phyloP scores from a whole-genome alignment of 2,113 vertebrate genomes.

The Salvelinus namaycush region DNA sequence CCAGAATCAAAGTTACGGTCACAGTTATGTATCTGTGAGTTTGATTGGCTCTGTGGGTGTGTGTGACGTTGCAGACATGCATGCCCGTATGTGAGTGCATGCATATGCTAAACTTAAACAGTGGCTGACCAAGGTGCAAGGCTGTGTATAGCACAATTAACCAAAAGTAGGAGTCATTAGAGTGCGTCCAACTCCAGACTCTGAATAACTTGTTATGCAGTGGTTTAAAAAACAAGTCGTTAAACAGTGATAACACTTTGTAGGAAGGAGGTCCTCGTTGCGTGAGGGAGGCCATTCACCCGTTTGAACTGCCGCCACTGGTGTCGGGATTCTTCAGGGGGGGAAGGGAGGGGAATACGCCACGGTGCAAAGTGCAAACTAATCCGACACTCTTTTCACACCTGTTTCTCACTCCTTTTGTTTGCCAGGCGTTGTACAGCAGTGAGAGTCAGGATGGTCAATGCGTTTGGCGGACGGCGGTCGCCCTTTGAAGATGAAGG shows the following conservation, averaged over 20 bases:
- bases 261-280: conserved; percentile 31
- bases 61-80: conserved; percentile 27
- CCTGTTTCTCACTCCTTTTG: conserved; percentile 69
- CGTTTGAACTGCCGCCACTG: conserved; percentile 38
- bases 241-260: conserved; percentile 64
- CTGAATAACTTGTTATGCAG: conserved; percentile 54
- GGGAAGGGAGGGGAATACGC: conserved; percentile 12
- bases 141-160: too few species aligned
- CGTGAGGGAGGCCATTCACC: conserved; percentile 24
- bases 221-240: conserved; percentile 64
- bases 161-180: too few species aligned
- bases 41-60: not conserved
- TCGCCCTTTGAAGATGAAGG: conserved; percentile 81
- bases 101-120: too few species aligned
- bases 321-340: not conserved
- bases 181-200: conserved; percentile 1
- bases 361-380: conserved; percentile 60
- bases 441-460: not conserved
- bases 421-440: conserved; percentile 64
- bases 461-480: not conserved
- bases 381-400: conserved; percentile 67
- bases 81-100: not conserved
- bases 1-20: not conserved
- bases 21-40: not conserved
- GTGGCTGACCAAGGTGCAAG: too few species aligned